Evolutionary conservation across 2,888 invertebrate species (phyloP).

Genomic region (Sturmia bella): DNA sequence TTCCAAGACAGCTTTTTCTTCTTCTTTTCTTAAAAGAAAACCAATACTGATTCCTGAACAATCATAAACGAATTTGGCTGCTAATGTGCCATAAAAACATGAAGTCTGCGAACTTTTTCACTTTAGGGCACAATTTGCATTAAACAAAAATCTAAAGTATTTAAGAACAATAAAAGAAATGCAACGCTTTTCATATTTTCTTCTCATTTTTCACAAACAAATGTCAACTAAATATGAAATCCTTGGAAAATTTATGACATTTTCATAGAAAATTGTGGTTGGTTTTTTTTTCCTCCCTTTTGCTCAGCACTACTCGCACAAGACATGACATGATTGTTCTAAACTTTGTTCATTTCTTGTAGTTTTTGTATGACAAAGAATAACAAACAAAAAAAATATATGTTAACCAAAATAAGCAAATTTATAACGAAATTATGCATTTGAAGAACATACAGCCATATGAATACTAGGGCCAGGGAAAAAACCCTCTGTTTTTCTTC

Average conservation of each 20-base stretch:
- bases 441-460: constrained; percentile 10
- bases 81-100: neutral
- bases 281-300: constrained; percentile 4
- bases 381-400: neutral
- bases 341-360: constrained; percentile 48
- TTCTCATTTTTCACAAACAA: constrained; percentile 46
- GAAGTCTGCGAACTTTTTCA: neutral
- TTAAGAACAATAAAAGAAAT: constrained; percentile 61
- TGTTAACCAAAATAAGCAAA: neutral
- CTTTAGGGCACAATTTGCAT: constrained; percentile 17
- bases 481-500: constrained; percentile 35
- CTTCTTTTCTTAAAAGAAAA: too few species aligned
- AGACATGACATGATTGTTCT: constrained; percentile 57
- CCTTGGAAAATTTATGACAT: constrained; percentile 71
- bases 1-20: too few species aligned
- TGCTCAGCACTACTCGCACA: constrained; percentile 12
- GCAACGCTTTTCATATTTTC: constrained; percentile 45
- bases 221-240: constrained; percentile 71
- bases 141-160: constrained; percentile 42
- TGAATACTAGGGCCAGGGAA: neutral
- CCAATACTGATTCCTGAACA: neutral
- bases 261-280: constrained; percentile 45
- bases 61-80: neutral
- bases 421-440: constrained; percentile 55
- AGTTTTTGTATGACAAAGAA: neutral